Conservation (phyloP, 2,888 invertebrate genomes). For the Alsophila aescularia region DNA sequence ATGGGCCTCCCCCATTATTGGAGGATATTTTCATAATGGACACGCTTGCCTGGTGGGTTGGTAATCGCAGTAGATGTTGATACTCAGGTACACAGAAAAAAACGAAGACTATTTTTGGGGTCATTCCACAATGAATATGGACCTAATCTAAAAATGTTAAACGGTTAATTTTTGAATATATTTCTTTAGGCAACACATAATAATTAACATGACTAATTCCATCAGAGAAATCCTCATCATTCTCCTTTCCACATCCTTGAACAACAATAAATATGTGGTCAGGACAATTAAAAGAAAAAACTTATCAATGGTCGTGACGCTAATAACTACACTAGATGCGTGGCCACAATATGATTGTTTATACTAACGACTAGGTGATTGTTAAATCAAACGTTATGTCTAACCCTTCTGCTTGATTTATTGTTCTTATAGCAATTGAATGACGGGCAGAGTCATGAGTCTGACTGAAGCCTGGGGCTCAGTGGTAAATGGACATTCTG, state of each 20-base stretch:
- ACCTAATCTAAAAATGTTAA: too few species aligned
- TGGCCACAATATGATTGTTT: constrained; percentile 63
- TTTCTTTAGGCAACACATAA: too few species aligned
- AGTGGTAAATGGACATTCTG: constrained; percentile 19
- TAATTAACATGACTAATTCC: too few species aligned
- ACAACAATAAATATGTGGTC: constrained; percentile 58
- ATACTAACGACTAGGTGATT: constrained; percentile 69
- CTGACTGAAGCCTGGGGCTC: constrained; percentile 52
- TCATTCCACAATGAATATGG: too few species aligned
- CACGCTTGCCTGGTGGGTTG: too few species aligned
- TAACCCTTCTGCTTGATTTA: constrained; percentile 70
- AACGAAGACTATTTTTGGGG: too few species aligned
- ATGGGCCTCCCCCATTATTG: too few species aligned
- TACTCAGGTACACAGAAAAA: too few species aligned
- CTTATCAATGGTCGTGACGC: constrained; percentile 67
- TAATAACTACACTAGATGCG: constrained; percentile 60
- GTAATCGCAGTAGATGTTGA: too few species aligned
- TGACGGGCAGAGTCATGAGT: constrained; percentile 47
- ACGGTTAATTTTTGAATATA: too few species aligned
- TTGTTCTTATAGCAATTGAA: constrained; percentile 57
- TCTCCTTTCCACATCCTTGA: constrained; percentile 24
- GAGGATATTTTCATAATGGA: too few species aligned
- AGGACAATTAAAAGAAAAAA: too few species aligned
- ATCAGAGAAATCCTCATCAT: not conserved
- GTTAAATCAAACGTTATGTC: constrained; percentile 71